Percentiles rank a stretch among this genome's conserved stretches.
phyloP scores from a whole-genome alignment of 2,113 vertebrate genomes.

The Malurus cyaneus region DNA sequence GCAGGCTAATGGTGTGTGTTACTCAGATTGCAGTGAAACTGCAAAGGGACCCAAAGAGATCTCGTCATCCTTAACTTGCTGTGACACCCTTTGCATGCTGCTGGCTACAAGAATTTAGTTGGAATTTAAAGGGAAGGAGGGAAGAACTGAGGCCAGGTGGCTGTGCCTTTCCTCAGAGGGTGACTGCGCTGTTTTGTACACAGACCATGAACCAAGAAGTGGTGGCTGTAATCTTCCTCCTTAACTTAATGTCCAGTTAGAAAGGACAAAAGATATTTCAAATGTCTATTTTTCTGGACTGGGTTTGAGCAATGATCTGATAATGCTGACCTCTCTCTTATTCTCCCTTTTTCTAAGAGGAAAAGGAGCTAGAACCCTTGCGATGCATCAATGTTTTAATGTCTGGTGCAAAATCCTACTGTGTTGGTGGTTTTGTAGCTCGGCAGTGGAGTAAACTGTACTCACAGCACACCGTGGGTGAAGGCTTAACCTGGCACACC shows the following conservation, averaged over 20 bases:
- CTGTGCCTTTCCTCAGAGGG: neutral
- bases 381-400: neutral
- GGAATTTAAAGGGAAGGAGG: neutral
- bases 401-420: neutral
- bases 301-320: neutral
- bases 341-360: neutral
- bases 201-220: neutral
- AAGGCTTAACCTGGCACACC: neutral
- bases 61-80: neutral
- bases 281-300: neutral
- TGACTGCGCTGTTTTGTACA: neutral
- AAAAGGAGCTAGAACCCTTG: neutral
- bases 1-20: neutral
- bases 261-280: neutral
- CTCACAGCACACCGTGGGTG: neutral
- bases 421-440: neutral
- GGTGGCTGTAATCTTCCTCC: neutral
- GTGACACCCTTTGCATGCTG: neutral
- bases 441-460: neutral
- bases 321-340: neutral
- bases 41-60: neutral
- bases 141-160: neutral
- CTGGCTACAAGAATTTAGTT: neutral
- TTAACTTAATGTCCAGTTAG: neutral
- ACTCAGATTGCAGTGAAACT: neutral